Percentiles rank a stretch among this genome's conserved stretches.
These are phyloP conservation scores for Keiferia lycopersicella DNA, from an alignment of 2,888 invertebrate genomes.

Conservation along the genomic window DNA sequence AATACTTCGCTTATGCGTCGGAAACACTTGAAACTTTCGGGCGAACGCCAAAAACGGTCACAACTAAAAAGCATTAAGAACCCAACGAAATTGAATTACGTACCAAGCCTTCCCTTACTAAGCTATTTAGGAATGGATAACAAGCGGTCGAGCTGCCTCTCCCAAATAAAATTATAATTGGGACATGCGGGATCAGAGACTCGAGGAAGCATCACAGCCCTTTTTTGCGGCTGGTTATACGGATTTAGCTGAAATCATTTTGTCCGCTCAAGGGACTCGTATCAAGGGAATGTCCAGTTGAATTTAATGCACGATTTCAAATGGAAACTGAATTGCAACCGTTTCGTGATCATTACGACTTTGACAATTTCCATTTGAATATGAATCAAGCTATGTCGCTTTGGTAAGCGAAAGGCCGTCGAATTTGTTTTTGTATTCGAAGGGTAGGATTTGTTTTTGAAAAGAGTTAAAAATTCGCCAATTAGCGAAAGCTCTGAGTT, in stretches of 20 bases:
- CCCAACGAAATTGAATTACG: conserved; percentile 69
- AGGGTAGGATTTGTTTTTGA: background rate
- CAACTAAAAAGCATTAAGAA: conserved; percentile 66
- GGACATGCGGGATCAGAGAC: conserved; percentile 63
- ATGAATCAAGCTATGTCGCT: background rate
- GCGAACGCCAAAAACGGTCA: conserved; percentile 54
- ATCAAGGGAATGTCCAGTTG: conserved; percentile 23
- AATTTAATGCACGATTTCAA: conserved; percentile 18
- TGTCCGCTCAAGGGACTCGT: conserved; percentile 23
- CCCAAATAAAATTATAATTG: conserved; percentile 72
- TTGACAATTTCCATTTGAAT: conserved; percentile 5
- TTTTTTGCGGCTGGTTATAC: conserved; percentile 26
- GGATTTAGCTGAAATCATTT: conserved; percentile 27
- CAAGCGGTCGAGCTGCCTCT: conserved; percentile 59
- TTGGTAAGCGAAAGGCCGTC: background rate
- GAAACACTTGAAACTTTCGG: conserved; percentile 52
- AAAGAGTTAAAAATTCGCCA: background rate
- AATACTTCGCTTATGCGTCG: conserved; percentile 27
- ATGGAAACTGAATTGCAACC: conserved; percentile 20
- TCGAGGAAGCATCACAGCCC: conserved; percentile 37
- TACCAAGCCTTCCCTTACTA: conserved; percentile 63
- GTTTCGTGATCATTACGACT: conserved; percentile 4
- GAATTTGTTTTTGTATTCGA: background rate
- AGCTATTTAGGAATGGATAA: conserved; percentile 72
- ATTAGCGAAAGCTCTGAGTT: conserved; percentile 8